Percentiles rank a stretch among this genome's conserved stretches.
These are phyloP conservation scores for Aphelenchoides bicaudatus DNA, from an alignment of 2,888 invertebrate genomes.

Conservation along the genomic window DNA sequence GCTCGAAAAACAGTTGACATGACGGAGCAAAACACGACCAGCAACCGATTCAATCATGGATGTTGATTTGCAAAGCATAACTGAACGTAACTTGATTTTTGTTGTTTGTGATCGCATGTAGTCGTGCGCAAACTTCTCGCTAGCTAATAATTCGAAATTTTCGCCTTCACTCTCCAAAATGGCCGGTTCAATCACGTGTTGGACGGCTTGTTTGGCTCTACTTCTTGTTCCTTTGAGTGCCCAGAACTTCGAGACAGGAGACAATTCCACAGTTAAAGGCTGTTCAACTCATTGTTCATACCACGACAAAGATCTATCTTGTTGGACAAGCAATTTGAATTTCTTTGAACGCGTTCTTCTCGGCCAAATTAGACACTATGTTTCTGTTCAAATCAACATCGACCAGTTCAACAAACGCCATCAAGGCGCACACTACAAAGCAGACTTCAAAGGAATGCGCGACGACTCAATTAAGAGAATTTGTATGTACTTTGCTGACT, in stretches of 20 bases:
- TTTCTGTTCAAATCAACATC: conserved; percentile 48
- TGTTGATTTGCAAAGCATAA: too few species aligned
- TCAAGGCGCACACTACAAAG: conserved; percentile 27
- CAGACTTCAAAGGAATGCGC: conserved; percentile 33
- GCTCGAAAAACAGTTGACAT: too few species aligned
- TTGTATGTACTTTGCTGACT: conserved; percentile 21
- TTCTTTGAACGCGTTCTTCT: conserved; percentile 45
- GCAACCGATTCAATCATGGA: too few species aligned
- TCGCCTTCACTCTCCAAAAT: too few species aligned
- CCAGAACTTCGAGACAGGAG: conserved; percentile 49
- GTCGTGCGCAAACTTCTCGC: too few species aligned
- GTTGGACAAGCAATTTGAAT: conserved; percentile 44
- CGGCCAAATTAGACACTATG: conserved; percentile 46
- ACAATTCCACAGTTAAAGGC: conserved; percentile 43
- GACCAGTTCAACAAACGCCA: conserved; percentile 50
- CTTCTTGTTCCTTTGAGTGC: too few species aligned
- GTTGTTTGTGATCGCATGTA: too few species aligned
- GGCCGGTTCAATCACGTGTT: too few species aligned
- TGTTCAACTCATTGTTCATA: conserved; percentile 43
- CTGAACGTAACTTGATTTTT: too few species aligned
- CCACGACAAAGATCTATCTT: conserved; percentile 29
- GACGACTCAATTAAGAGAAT: conserved; percentile 30
- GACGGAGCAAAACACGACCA: too few species aligned
- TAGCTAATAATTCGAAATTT: too few species aligned
- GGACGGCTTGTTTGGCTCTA: too few species aligned